Base-by-base conservation (phyloP, 1,140 invertebrate genomes). In the Leptinotarsa defecta region DNA sequence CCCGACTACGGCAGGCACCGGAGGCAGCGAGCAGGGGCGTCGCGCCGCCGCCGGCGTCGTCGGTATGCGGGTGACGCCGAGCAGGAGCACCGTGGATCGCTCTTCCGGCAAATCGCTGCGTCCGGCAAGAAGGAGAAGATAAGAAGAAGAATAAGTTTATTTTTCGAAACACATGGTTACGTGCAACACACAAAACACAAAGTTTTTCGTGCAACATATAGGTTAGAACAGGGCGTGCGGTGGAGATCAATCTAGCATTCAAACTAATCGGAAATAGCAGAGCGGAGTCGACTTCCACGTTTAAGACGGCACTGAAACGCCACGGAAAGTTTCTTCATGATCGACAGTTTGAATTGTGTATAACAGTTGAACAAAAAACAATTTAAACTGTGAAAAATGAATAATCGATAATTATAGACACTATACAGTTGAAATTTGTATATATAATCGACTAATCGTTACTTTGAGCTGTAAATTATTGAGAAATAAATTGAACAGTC, bases 81-180 rank as follows among this genome's bases (percentile, higher is more conserved):
- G 79, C 17, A 86, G 79, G 22, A 86, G 77, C 64, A 85, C 85
- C 17, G 84, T 80, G 17, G 83, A 80, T 48, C 78, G 79, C 71
- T 84, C 84, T 68, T 85, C 81, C 27, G 84, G 84, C 24, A 85
- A 80, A 76, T 85, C 84, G 78, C 84, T 85, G 79, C 71, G 79
- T 19, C 52, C 52, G 17, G 6, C 4, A 57, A 43, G 8, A 43
- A 8, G 34, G 34, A 3, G 34, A 43, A 43, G 34, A 43, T 43
- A 43, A 43, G 34, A 43, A 43, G 34, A 43, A 43, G 34, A 43
- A 43, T 43, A 11, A 43, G 11, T 43, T 43, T 5, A 43, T 43
- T 43, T 43, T 43, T 43, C 34, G 34, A 43, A 43, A 43, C 8
- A 43, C 2, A 43, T 43, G 3, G 34, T 43, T 57, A 13, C 15